These are phyloP conservation scores for Silurus meridionalis DNA, from an alignment of 2,113 vertebrate genomes.

Conservation along the genomic window DNA sequence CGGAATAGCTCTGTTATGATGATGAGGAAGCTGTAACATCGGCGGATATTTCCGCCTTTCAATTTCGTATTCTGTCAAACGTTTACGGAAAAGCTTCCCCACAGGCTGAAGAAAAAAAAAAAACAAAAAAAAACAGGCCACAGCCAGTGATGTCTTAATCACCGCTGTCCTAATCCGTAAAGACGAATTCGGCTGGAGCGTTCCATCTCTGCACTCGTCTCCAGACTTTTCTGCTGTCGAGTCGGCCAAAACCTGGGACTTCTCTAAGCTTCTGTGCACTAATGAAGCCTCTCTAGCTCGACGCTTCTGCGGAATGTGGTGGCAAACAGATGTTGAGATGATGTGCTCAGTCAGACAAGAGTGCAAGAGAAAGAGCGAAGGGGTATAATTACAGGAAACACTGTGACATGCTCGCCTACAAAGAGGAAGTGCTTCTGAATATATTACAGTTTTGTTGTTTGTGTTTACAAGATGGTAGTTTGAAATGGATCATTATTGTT, in stretches of 20 bases:
- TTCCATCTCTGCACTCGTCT: conserved; percentile 20
- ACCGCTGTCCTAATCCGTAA: conserved; percentile 33
- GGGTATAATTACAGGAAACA: conserved; percentile 27
- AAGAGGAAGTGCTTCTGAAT: neutral
- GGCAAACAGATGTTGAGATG: conserved; percentile 28
- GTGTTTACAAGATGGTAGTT: neutral
- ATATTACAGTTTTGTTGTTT: neutral
- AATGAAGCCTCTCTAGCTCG: neutral
- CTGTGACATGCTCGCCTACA: neutral
- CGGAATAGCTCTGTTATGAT: conserved; percentile 39
- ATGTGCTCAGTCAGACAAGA: conserved; percentile 14
- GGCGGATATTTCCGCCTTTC: conserved; percentile 25
- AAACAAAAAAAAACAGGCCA: conserved; percentile 36
- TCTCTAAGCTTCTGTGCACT: neutral
- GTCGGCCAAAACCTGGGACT: conserved; percentile 4
- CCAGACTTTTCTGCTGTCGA: conserved; percentile 26
- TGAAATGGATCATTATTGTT: neutral
- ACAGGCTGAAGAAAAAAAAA: neutral
- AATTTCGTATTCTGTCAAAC: conserved; percentile 49
- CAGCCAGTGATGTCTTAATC: conserved; percentile 48
- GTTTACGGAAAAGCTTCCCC: conserved; percentile 32
- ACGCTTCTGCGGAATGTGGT: neutral
- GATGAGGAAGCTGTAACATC: conserved; percentile 41
- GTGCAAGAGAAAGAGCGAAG: conserved; percentile 40
- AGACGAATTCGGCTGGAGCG: conserved; percentile 29